These are phyloP conservation scores for Echiichthys vipera DNA, from an alignment of 2,797 vertebrate species.

Conservation along the genomic window DNA sequence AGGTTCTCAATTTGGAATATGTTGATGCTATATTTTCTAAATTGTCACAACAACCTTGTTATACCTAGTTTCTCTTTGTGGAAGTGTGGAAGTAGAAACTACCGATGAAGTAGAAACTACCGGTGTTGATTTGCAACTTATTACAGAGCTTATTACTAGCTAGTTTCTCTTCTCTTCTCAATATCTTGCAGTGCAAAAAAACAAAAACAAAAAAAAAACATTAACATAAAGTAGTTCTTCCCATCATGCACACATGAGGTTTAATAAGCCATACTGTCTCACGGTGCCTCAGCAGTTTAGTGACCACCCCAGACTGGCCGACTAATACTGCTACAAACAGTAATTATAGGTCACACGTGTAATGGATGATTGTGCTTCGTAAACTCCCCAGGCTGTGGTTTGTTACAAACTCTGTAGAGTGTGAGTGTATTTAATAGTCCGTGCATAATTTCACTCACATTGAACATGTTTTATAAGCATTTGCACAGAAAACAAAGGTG, in stretches of 20 bases:
- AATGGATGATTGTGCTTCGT: conserved; percentile 63
- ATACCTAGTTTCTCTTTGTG: conserved; percentile 61
- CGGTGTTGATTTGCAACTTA: conserved; percentile 52
- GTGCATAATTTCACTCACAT: neutral
- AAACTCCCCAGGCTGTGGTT: conserved; percentile 59
- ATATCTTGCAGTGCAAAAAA: neutral
- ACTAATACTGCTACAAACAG: conserved; percentile 72
- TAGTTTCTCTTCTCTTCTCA: conserved; percentile 24
- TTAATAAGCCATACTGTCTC: conserved; percentile 59
- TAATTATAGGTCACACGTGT: conserved; percentile 72
- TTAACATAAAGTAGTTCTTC: conserved; percentile 18
- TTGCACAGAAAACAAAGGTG: neutral
- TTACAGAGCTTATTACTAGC: conserved; percentile 22
- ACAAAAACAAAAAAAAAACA: conserved; percentile 10
- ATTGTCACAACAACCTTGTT: conserved; percentile 66
- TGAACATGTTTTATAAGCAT: neutral
- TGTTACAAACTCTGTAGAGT: conserved; percentile 39
- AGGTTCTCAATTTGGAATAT: conserved; percentile 61
- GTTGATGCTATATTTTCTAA: conserved; percentile 56
- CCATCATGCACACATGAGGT: conserved; percentile 36
- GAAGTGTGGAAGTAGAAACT: conserved; percentile 58
- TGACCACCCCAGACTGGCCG: conserved; percentile 51
- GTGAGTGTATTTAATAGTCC: conserved; percentile 15
- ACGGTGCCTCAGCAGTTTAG: conserved; percentile 79
- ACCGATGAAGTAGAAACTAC: conserved; percentile 50